phyloP scores from a whole-genome alignment of 2,888 invertebrate species.

The Micoletzkya japonica region DNA sequence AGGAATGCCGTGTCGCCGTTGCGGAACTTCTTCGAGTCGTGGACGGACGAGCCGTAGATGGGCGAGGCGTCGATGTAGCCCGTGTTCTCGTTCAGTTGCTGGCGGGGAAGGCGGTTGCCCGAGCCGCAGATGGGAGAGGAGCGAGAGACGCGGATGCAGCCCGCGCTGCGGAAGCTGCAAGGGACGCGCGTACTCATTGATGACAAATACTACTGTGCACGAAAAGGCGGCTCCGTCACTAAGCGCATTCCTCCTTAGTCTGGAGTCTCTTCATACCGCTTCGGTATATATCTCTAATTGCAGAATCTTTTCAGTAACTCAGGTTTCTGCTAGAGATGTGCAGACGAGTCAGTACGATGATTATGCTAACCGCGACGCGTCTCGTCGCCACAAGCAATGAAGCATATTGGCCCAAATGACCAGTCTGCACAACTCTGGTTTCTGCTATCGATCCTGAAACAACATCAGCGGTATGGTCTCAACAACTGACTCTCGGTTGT shows the following conservation, averaged over 20 bases:
- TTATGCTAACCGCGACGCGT: not conserved
- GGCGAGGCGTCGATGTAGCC: slow-evolving; percentile 86
- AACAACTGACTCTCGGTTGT: slow-evolving; percentile 43
- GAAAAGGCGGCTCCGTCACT: not conserved
- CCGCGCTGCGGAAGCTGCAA: slow-evolving; percentile 55
- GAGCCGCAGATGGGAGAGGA: slow-evolving; percentile 96
- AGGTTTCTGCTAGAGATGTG: not conserved
- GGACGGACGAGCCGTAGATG: slow-evolving; percentile 81
- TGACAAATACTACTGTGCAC: not conserved
- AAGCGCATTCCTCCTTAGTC: not conserved
- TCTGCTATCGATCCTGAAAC: too few relatives aligned
- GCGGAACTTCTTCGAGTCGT: slow-evolving; percentile 60
- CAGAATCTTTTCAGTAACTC: too few relatives aligned
- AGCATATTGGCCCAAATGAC: too few relatives aligned
- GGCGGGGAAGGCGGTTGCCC: slow-evolving; percentile 87
- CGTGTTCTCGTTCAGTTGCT: slow-evolving; percentile 78
- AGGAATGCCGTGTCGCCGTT: slow-evolving; percentile 57
- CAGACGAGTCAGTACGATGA: not conserved
- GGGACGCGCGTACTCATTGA: not conserved
- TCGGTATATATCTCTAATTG: not conserved
- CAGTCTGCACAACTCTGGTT: too few relatives aligned
- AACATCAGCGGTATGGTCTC: too few relatives aligned
- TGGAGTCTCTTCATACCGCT: too few relatives aligned
- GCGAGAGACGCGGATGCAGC: slow-evolving; percentile 67
- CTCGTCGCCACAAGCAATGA: too few relatives aligned